Percentiles rank a stretch among this genome's conserved stretches.
Evolutionary conservation across 2,797 vertebrate genomes (phyloP).

Genomic region (Botia kubotai): DNA sequence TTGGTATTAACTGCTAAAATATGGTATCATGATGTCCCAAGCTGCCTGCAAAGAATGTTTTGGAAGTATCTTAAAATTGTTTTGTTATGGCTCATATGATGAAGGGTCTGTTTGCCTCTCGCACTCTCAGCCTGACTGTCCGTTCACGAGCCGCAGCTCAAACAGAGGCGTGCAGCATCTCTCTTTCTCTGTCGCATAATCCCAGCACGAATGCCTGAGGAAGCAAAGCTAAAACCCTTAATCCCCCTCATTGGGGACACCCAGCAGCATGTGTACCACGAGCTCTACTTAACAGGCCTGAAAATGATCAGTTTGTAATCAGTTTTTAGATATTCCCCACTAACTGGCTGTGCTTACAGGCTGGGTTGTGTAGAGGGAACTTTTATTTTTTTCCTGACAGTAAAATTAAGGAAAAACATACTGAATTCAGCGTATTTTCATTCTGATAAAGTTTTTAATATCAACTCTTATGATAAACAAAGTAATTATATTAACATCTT

Average conservation of each 20-base stretch:
- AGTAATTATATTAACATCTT: neutral
- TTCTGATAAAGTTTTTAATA: neutral
- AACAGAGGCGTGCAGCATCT: slow-evolving; percentile 65
- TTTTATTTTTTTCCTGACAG: neutral
- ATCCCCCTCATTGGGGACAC: slow-evolving; percentile 38
- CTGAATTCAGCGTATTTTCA: neutral
- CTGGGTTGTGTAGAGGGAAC: slow-evolving; percentile 1
- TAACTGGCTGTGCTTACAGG: slow-evolving; percentile 5
- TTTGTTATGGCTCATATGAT: neutral
- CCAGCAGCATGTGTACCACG: slow-evolving; percentile 28
- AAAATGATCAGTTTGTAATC: slow-evolving; percentile 44
- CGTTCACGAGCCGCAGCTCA: slow-evolving; percentile 59
- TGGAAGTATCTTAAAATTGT: neutral
- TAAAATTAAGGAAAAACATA: neutral
- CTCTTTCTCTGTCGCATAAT: slow-evolving; percentile 41
- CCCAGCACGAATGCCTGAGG: slow-evolving; percentile 33
- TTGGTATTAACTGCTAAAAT: neutral
- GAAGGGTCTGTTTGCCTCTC: slow-evolving; percentile 8
- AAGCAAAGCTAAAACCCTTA: slow-evolving; percentile 45
- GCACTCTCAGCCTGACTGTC: slow-evolving; percentile 57
- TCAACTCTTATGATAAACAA: neutral
- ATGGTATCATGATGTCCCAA: neutral
- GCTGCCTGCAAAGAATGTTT: neutral
- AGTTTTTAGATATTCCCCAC: slow-evolving; percentile 27
- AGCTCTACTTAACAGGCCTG: slow-evolving; percentile 38